Base-by-base conservation (phyloP, 2,797 vertebrate genomes). In the Lagocephalus sceleratus region DNA sequence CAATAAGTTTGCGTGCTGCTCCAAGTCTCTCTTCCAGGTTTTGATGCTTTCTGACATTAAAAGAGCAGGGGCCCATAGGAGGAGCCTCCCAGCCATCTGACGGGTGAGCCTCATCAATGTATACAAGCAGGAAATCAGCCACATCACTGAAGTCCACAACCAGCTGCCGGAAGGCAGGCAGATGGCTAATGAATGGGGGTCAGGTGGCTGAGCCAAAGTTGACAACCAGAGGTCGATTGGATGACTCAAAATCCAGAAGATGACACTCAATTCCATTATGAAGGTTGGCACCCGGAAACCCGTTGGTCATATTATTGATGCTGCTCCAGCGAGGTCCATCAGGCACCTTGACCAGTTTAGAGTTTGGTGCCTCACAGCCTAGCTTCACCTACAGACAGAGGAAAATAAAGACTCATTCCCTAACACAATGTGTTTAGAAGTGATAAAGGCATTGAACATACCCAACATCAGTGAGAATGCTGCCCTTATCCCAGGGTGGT, bases 181-280 rank as follows among this genome's bases (percentile, higher is more conserved):
- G 89, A 85, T 97, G 94, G 91, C 84, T 94, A 52, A 94, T 92
- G 62, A 99, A 99, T 0, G 97, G 97, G 62, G 97, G 97, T 99
- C 97, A 99, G 86, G 95, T 98, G 80, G 94, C 94, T 2, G 96
- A 98, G 72, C 97, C 97, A 17, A 99, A 99, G 85, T 99, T 99
- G 68, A 99, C 93, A 73, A 99, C 94, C 66, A 99, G 88, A 0
- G 96, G 97, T 60, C 97, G 91, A 73, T 95, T 91, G 0, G 92
- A 90, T 9, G 88, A 90, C 78, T 94, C 95, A 60, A 98, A 98
- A 86, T 99, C 96, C 79, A 99, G 90, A 46, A 99, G 93, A 65
- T 78, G 92, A 66, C 94, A 97, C 61, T 93, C 88, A 0, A 81
- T 79, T 22, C 75, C 81, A 11, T 47, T 70, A 25, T 14, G 50